Evolutionary conservation across 2,797 vertebrate genomes (phyloP).

Genomic region (Epinephelus malabaricus): DNA sequence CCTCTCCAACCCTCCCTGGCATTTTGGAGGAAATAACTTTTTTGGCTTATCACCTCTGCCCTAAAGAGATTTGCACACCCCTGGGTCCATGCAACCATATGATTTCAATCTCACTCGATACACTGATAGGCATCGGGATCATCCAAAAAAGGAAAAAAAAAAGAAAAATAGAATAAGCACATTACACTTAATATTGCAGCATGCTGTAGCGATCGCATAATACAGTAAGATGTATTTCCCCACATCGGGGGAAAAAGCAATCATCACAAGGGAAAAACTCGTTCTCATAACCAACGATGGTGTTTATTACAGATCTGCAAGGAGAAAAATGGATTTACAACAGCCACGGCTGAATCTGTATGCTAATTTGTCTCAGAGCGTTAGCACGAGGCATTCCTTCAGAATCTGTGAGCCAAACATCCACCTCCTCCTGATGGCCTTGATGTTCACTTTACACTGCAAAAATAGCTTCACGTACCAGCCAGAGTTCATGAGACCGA

Average conservation of each 20-base stretch:
- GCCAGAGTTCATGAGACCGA: conserved; percentile 30
- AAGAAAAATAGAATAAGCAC: background rate
- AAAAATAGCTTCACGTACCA: conserved; percentile 39
- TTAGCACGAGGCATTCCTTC: conserved; percentile 39
- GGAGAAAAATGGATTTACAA: conserved; percentile 62
- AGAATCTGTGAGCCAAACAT: conserved; percentile 54
- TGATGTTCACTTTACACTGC: conserved; percentile 28
- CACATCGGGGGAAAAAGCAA: conserved; percentile 37
- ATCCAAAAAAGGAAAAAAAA: conserved; percentile 11
- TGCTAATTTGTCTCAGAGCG: conserved; percentile 60
- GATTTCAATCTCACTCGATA: conserved; percentile 65
- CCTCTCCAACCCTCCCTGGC: conserved; percentile 46
- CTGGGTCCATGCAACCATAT: conserved; percentile 42
- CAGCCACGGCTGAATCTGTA: conserved; percentile 52
- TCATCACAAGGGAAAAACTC: conserved; percentile 48
- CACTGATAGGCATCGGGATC: conserved; percentile 52
- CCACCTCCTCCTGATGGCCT: conserved; percentile 45
- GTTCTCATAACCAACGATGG: conserved; percentile 57
- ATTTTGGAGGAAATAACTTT: conserved; percentile 66
- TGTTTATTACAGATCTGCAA: conserved; percentile 66
- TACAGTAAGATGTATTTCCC: conserved; percentile 31
- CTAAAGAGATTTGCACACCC: conserved; percentile 55
- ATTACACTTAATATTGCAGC: conserved; percentile 51
- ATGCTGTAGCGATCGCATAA: conserved; percentile 49
- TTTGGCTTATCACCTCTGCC: conserved; percentile 61